Evolutionary conservation across 2,797 vertebrate species (phyloP).

Genomic region (Megaceryle alcyon): DNA sequence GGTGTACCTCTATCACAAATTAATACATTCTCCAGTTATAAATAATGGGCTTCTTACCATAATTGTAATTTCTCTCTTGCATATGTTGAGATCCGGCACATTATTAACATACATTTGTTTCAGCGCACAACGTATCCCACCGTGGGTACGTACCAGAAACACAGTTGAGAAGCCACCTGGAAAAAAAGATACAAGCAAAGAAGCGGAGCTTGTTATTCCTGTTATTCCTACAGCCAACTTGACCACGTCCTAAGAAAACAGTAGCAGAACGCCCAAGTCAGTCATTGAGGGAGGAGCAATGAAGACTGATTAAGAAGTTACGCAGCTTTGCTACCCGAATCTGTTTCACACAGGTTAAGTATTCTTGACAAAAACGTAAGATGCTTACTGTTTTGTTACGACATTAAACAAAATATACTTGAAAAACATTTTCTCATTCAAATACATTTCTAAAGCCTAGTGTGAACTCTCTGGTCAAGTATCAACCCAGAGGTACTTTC

Average conservation of each 20-base stretch:
- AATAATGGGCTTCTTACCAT: slow-evolving; percentile 83
- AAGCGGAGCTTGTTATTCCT: not conserved
- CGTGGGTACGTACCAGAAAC: slow-evolving; percentile 90
- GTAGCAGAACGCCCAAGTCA: fast-evolving
- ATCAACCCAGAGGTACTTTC: not conserved
- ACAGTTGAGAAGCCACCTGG: slow-evolving; percentile 97
- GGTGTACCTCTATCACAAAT: fast-evolving
- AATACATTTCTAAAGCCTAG: not conserved
- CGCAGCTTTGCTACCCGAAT: fast-evolving
- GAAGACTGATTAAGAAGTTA: fast-evolving
- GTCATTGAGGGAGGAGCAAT: fast-evolving
- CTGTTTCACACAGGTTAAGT: not conserved
- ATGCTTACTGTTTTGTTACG: not conserved
- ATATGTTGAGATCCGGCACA: slow-evolving; percentile 90
- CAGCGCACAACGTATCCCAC: slow-evolving; percentile 90
- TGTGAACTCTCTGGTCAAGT: not conserved
- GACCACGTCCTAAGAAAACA: fast-evolving
- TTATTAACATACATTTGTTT: slow-evolving; percentile 98
- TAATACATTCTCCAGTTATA: not conserved
- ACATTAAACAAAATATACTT: fast-evolving
- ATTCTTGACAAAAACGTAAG: not conserved
- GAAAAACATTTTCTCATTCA: not conserved
- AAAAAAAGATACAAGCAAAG: not conserved
- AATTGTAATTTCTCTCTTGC: slow-evolving; percentile 96
- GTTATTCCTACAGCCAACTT: not conserved